Evolutionary conservation across 2,888 invertebrate genomes (phyloP).

Genomic region (Dynastes hyllus): DNA sequence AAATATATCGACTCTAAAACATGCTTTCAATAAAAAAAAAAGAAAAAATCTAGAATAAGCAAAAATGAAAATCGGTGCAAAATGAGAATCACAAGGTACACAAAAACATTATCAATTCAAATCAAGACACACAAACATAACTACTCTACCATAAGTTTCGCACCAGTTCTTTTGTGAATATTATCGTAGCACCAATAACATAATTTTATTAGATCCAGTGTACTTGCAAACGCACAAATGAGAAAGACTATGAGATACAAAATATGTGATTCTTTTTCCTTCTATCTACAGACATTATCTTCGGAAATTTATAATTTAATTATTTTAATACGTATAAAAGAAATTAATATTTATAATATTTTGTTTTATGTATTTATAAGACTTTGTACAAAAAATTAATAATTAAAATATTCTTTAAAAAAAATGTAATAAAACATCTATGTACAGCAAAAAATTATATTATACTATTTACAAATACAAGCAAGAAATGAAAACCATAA

Average conservation of each 20-base stretch:
- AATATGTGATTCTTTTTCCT: constrained; percentile 11
- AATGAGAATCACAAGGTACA: constrained; percentile 25
- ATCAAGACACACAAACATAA: background rate
- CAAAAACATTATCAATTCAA: background rate
- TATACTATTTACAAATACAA: constrained; percentile 39
- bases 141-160: constrained; percentile 4
- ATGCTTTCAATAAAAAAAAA: constrained; percentile 65
- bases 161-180: constrained; percentile 6
- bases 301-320: constrained; percentile 52
- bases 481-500: constrained; percentile 35
- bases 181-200: constrained; percentile 10
- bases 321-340: constrained; percentile 48
- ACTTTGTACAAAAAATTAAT: constrained; percentile 52
- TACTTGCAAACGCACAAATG: constrained; percentile 23
- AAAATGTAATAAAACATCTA: constrained; percentile 43
- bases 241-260: constrained; percentile 21
- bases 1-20: constrained; percentile 67
- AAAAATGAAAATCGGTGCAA: constrained; percentile 34
- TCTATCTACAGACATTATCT: constrained; percentile 47
- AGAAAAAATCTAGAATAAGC: constrained; percentile 47
- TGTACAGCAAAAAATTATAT: constrained; percentile 46
- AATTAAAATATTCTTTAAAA: constrained; percentile 44
- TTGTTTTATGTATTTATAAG: constrained; percentile 33
- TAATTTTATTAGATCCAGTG: constrained; percentile 31
- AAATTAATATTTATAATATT: constrained; percentile 51